A percentile compares a stretch with the other conserved stretches of the same genome.
These are phyloP conservation scores for Gortyna flavago DNA, from an alignment of 2,888 invertebrate genomes.

Conservation along the genomic window DNA sequence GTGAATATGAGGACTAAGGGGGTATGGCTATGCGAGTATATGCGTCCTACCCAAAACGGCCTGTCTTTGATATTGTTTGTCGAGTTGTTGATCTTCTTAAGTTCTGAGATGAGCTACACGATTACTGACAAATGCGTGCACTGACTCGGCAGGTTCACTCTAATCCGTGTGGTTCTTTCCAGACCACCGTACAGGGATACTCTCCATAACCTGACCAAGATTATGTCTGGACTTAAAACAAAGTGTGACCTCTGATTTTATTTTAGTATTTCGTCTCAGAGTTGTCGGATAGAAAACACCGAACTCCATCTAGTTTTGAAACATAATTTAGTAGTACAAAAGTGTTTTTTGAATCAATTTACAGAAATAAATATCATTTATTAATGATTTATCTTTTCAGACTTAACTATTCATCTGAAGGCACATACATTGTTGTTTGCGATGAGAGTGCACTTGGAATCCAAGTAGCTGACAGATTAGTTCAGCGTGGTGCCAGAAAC, in stretches of 20 bases:
- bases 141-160: not conserved
- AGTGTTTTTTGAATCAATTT: not conserved
- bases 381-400: constrained; percentile 8
- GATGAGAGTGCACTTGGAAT: constrained; percentile 63
- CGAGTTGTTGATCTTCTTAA: not conserved
- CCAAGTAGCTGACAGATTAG: constrained; percentile 46
- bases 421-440: constrained; percentile 37
- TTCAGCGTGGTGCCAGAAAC: constrained; percentile 37
- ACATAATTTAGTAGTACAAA: not conserved
- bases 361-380: not conserved
- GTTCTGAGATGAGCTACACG: not conserved
- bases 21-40: not conserved
- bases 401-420: constrained; percentile 33
- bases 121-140: not conserved
- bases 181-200: not conserved
- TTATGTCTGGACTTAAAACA: not conserved
- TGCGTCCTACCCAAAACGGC: not conserved
- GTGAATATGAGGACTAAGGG: not conserved
- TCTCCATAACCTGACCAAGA: not conserved
- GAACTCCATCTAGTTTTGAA: not conserved
- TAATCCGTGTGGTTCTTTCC: not conserved
- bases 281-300: not conserved
- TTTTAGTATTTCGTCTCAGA: not conserved
- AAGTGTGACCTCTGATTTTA: not conserved
- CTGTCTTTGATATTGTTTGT: not conserved